Conservation (phyloP, 2,888 invertebrate genomes). For the Polietes domitor region DNA sequence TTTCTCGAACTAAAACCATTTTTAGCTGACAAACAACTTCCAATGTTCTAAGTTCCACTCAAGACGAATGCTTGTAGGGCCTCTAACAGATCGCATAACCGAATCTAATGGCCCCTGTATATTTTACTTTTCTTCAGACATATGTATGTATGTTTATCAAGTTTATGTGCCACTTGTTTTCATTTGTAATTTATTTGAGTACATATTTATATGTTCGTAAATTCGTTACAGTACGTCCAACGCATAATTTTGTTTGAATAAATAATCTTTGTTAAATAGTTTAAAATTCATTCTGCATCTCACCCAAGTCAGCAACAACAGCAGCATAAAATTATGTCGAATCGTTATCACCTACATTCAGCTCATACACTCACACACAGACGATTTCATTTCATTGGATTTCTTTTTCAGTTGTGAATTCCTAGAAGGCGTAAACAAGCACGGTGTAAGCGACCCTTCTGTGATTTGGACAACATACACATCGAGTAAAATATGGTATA, state of each 20-base stretch:
- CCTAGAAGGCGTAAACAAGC: neutral
- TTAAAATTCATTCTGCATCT: constrained; percentile 1
- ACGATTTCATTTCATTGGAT: neutral
- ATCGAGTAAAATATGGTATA: neutral
- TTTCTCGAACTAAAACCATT: too few relatives aligned
- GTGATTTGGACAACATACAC: neutral
- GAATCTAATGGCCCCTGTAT: too few relatives aligned
- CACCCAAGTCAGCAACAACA: neutral
- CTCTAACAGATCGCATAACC: too few relatives aligned
- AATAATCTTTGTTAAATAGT: neutral
- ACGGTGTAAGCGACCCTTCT: neutral
- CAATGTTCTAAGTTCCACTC: too few relatives aligned
- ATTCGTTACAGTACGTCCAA: neutral
- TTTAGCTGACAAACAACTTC: too few relatives aligned
- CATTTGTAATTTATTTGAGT: neutral
- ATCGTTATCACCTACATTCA: constrained; percentile 15
- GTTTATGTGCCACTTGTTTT: neutral
- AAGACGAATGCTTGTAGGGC: too few relatives aligned
- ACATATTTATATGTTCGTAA: neutral
- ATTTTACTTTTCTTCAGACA: too few relatives aligned
- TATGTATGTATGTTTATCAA: too few relatives aligned
- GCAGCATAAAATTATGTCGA: neutral
- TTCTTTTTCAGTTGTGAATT: neutral
- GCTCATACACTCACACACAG: neutral
- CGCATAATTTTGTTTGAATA: neutral